These are phyloP conservation scores for Bicyclus anynana DNA, from an alignment of 1,140 invertebrate genomes.

Conservation along the genomic window DNA sequence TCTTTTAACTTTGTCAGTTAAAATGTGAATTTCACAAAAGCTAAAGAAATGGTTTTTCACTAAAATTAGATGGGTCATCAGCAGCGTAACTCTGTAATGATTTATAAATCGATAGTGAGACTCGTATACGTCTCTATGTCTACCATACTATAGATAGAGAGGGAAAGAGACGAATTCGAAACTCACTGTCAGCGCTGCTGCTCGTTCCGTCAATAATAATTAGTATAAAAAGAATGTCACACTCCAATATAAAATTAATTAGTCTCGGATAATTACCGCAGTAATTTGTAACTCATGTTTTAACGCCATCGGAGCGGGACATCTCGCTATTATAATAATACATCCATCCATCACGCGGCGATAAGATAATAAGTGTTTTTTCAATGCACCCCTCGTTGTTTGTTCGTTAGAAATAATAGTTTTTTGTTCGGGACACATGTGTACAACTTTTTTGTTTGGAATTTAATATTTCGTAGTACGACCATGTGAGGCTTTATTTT, in stretches of 20 bases:
- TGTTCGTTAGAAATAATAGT: constrained; percentile 48
- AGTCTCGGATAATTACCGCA: not conserved
- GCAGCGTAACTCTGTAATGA: no score
- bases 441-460: constrained; percentile 14
- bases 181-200: no score
- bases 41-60: no score
- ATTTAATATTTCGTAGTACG: constrained; percentile 22
- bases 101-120: no score
- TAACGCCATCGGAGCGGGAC: constrained; percentile 11
- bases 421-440: constrained; percentile 42
- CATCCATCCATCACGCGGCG: constrained; percentile 50
- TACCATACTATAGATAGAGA: no score
- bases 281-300: constrained; percentile 17
- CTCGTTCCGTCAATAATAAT: no score
- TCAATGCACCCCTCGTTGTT: constrained; percentile 54
- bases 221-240: no score
- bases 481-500: constrained; percentile 10
- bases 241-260: constrained; percentile 1
- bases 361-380: constrained; percentile 65
- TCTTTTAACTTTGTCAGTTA: no score
- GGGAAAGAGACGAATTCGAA: no score
- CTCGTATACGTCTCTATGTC: no score
- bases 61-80: no score
- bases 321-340: constrained; percentile 43
- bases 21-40: no score